A percentile compares a stretch with the other conserved stretches of the same genome.
Evolutionary conservation across 1,140 invertebrate genomes (phyloP).

Genomic region (Caenorhabditis briggsae): DNA sequence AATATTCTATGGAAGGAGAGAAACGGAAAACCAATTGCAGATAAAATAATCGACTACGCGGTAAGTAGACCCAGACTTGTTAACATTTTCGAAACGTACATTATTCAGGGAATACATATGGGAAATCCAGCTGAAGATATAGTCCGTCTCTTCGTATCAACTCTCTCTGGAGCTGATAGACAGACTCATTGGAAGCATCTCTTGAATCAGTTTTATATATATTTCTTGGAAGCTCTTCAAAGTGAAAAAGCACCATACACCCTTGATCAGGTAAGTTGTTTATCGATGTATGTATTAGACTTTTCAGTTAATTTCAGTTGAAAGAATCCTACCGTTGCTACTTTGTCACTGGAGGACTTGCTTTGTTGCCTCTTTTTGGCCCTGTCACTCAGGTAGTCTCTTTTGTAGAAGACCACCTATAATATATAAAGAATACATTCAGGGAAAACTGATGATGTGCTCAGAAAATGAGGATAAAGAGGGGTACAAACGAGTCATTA

Average conservation of each 20-base stretch:
- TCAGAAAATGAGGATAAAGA: background rate
- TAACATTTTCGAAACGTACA: background rate
- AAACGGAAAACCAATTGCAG: background rate
- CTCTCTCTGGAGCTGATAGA: conserved; percentile 30
- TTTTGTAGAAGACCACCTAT: background rate
- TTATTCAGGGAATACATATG: conserved; percentile 25
- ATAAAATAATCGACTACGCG: conserved; percentile 11
- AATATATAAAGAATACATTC: background rate
- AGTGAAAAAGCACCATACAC: background rate
- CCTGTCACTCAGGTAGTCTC: background rate
- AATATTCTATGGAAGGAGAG: conserved; percentile 49
- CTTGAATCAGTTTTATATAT: conserved; percentile 18
- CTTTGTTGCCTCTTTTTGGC: conserved; percentile 5
- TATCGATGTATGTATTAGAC: background rate
- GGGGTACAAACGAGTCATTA: background rate
- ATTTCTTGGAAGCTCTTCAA: conserved; percentile 2
- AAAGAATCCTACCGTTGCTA: conserved; percentile 48
- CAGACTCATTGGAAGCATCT: conserved; percentile 24
- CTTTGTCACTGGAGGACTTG: background rate
- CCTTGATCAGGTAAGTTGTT: conserved; percentile 13
- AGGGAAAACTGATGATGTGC: background rate
- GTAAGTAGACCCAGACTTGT: background rate
- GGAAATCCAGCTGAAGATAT: conserved; percentile 34
- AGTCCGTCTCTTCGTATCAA: conserved; percentile 17
- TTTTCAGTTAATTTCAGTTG: background rate